Base-by-base conservation (phyloP, 2,797 vertebrate species). In the Pantherophis alleghaniensis region DNA sequence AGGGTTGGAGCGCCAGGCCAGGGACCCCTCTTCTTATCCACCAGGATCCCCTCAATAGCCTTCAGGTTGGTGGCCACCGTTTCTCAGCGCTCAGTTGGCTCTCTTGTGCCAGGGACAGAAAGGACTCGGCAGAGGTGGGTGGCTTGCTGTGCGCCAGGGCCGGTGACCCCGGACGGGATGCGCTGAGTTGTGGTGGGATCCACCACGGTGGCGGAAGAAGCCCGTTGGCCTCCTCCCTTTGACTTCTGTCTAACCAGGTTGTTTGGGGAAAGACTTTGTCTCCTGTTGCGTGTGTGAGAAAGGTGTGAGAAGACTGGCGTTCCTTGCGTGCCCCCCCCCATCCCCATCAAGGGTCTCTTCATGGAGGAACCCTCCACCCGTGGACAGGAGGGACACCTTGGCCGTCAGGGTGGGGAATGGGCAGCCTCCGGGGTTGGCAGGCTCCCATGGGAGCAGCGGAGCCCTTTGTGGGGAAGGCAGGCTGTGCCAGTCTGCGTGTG, bases 11-110 rank as follows among this genome's bases (percentile, higher is more conserved):
- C 95, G 97, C 97, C 96, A 96, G 97, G 96, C 96, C 97, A 95
- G 96, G 97, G 97, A 98, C 97, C 97, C 96, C 96, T 97, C 96
- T 96, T 95, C 87, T 95, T 95, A 95, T 95, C 93, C 94, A 91
- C 96, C 94, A 93, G 5, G 6, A 6, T 12, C 57, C 59, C 1
- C 94, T 92, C 89, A 89, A 86, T 63, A 61, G 88, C 20, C 37
- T 22, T 47, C 59, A 1, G 4, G 6, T 4, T 26, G 14, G 57
- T 16, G 88, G 37, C 24, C 87, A 32, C 53, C 28, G 1, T 18
- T 26, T 88, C 87, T 32, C 86, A n/a, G 24, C 0, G 5, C 11
- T 14, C 18, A 1, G 16, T 10, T 20, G 56, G 32, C 26, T 7
- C 3, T 42, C 26, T 37, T 42, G 96, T 97, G 97, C 5, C 96